A percentile compares a stretch with the other conserved stretches of the same genome.
phyloP scores from a whole-genome alignment of 1,140 invertebrate genomes.

The Drosophila mayri region DNA sequence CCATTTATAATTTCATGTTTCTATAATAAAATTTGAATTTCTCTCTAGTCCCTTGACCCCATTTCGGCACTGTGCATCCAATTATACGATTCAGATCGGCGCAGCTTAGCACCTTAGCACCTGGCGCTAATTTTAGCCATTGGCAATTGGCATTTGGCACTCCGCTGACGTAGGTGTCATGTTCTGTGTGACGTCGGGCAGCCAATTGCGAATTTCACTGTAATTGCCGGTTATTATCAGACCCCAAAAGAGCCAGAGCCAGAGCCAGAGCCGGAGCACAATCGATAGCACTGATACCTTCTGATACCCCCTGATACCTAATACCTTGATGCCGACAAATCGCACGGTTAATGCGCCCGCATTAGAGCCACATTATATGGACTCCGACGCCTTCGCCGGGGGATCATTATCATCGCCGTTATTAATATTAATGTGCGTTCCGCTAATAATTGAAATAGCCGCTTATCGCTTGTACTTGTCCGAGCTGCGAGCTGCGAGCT shows the following conservation, averaged over 20 bases:
- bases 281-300: not conserved
- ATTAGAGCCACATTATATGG: constrained; percentile 17
- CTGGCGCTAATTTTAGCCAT: constrained; percentile 44
- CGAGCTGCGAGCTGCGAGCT: not conserved
- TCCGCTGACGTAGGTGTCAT: constrained; percentile 64
- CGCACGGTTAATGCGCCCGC: constrained; percentile 39
- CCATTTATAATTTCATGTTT: too few relatives aligned
- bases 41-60: not conserved
- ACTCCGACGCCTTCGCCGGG: not conserved
- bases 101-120: constrained; percentile 11
- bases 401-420: constrained; percentile 33
- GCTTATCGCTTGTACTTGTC: constrained; percentile 26
- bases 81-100: constrained; percentile 12
- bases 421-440: constrained; percentile 48
- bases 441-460: constrained; percentile 44
- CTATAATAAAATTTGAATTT: not conserved
- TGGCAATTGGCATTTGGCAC: constrained; percentile 32
- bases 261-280: not conserved
- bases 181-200: constrained; percentile 62
- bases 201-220: constrained; percentile 63
- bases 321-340: constrained; percentile 40
- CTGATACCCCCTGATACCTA: constrained; percentile 7
- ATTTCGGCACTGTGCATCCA: constrained; percentile 5
- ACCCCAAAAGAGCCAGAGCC: not conserved
- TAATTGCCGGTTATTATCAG: constrained; percentile 63